Percentiles rank a stretch among this genome's conserved stretches.
Conservation (phyloP, 2,888 invertebrate species). For the Tuta absoluta region DNA sequence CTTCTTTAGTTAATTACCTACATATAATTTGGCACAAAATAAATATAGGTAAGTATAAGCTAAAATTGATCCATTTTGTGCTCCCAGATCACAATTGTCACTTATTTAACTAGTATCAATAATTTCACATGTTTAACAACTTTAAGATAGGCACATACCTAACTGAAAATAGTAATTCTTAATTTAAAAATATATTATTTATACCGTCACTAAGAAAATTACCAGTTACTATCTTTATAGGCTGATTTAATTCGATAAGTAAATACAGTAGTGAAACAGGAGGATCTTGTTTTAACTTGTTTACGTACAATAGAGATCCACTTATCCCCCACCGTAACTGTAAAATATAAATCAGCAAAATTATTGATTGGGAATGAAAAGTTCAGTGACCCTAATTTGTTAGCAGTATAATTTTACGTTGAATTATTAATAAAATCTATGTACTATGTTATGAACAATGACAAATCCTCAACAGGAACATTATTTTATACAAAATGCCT, state of each 20-base stretch:
- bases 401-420: neutral
- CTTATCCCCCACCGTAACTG: no score
- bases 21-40: conserved; percentile 47
- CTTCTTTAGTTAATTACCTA: neutral
- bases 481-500: conserved; percentile 42
- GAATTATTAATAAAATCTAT: conserved; percentile 29
- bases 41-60: conserved; percentile 42
- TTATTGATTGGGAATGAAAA: neutral
- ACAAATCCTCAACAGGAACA: conserved; percentile 75
- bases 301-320: no score
- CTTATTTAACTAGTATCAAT: conserved; percentile 29
- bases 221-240: neutral
- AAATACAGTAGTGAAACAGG: no score
- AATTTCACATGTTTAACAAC: conserved; percentile 28
- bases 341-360: no score
- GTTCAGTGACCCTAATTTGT: neutral
- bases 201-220: conserved; percentile 14
- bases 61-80: conserved; percentile 62
- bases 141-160: conserved; percentile 45
- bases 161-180: conserved; percentile 43
- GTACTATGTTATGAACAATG: conserved; percentile 40
- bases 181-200: neutral
- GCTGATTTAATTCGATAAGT: no score
- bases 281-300: no score
- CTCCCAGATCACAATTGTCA: conserved; percentile 52